Evolutionary conservation across 2,888 invertebrate species (phyloP), one percentile per base, ranked within the genome.

Genomic region (Pharmacophagus antenor): DNA sequence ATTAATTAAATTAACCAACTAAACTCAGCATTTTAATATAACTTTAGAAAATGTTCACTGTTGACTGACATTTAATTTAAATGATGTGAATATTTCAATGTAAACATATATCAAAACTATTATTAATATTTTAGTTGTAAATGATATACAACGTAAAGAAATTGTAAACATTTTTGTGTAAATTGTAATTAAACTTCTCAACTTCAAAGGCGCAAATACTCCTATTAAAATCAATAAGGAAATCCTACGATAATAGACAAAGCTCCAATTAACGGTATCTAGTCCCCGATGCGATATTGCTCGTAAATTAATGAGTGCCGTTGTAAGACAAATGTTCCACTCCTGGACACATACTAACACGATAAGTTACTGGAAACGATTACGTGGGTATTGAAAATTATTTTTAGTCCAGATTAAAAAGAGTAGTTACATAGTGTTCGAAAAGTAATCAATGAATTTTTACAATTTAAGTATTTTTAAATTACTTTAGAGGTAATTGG

Each of bases 261-360:
- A 76, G 77, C 76, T 75, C 79, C 79, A 83, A 84, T 84, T 84
- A 83, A 77, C 76, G 75, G 66, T 72, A 72, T 69, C 72, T 66
- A 62, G 70, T 67, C 72, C 70, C 73, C 73, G 77, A 77, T 79
- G 78, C 77, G 78, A 83, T 82, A 84, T 82, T 78, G 79, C 75
- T 78, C 76, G 76, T 74, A 70, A 74, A 71, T 84, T 85, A 86
- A 85, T 85, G 85, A 85, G 79, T 80, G 78, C 77, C 74, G 76
- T 73, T 84, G 84, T 84, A 84, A 84, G 81, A 85, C 84, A 79
- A 84, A 82, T 81, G 80, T 77, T 78, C 73, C 65, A 77, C 79
- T 77, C 74, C 82, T 75, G 79, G 80, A 80, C 78, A 76, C 66
- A 67, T 68, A 62, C 66, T 66, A 62, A 58, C 58, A 61, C 58